Conservation (phyloP, 2,113 vertebrate genomes). For the Eira barbara region DNA sequence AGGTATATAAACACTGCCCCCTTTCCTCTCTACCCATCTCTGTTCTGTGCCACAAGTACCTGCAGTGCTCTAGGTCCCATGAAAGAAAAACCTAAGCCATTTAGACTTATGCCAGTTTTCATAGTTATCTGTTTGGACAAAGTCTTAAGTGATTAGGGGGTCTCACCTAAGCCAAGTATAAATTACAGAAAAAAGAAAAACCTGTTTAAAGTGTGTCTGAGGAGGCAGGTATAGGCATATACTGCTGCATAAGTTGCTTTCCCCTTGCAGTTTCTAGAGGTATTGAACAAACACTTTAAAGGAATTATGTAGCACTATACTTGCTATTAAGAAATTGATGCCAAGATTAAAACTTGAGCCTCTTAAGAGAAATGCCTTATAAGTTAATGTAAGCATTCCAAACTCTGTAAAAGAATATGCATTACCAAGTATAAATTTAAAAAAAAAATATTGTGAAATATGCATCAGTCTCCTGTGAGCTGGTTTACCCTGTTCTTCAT, state of each 20-base stretch:
- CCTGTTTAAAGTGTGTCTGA: background rate
- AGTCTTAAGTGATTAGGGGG: background rate
- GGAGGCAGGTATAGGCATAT: background rate
- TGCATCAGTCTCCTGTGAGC: background rate
- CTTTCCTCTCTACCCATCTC: background rate
- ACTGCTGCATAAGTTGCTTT: background rate
- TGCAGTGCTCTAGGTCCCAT: background rate
- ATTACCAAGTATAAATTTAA: background rate
- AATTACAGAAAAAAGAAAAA: background rate
- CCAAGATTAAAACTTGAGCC: background rate
- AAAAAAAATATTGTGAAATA: background rate
- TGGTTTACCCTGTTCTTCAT: background rate
- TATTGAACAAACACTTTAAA: background rate
- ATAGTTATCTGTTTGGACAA: background rate
- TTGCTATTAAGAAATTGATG: background rate
- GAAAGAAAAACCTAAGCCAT: background rate
- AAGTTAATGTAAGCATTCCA: background rate
- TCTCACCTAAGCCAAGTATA: background rate
- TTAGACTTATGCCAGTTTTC: background rate
- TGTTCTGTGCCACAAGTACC: background rate
- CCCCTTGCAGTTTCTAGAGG: background rate
- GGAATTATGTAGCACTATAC: background rate
- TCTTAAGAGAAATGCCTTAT: background rate
- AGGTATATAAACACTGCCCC: background rate
- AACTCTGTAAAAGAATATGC: background rate